Percentiles rank a stretch among this genome's conserved stretches.
Evolutionary conservation across 1,140 invertebrate species (phyloP).

Genomic region (Brachionus asplanchnoidis): DNA sequence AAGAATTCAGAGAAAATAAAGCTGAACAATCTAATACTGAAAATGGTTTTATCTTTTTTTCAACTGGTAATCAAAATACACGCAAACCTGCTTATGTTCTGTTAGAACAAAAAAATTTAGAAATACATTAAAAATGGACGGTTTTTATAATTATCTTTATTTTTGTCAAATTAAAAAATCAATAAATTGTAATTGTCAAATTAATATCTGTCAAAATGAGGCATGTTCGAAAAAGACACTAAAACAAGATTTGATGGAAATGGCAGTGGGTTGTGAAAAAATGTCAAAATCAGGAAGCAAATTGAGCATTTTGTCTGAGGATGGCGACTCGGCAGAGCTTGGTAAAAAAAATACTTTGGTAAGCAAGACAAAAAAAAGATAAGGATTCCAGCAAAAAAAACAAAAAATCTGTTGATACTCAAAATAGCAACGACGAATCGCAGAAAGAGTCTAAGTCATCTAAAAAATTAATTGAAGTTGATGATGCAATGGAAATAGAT

Average conservation of each 20-base stretch:
- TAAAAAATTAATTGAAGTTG: background rate
- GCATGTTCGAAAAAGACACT: no score
- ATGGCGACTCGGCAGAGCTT: background rate
- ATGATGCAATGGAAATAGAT: background rate
- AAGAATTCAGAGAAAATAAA: no score
- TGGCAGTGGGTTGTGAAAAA: background rate
- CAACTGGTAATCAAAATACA: no score
- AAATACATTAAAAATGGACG: no score
- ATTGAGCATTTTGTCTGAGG: background rate
- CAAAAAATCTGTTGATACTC: background rate
- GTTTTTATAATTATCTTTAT: no score
- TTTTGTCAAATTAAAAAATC: no score
- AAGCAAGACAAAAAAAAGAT: background rate
- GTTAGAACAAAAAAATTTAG: no score
- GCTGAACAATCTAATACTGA: no score
- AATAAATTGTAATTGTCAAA: no score
- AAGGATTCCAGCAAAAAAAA: background rate
- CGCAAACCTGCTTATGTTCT: no score
- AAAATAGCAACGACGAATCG: background rate
- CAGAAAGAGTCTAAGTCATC: background rate
- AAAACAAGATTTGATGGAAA: background rate
- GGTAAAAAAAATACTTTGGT: background rate
- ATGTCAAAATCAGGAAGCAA: background rate
- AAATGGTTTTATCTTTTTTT: no score
- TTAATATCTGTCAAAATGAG: no score